Evolutionary conservation across 2,888 invertebrate species (phyloP).

Genomic region (Tipula helvola): DNA sequence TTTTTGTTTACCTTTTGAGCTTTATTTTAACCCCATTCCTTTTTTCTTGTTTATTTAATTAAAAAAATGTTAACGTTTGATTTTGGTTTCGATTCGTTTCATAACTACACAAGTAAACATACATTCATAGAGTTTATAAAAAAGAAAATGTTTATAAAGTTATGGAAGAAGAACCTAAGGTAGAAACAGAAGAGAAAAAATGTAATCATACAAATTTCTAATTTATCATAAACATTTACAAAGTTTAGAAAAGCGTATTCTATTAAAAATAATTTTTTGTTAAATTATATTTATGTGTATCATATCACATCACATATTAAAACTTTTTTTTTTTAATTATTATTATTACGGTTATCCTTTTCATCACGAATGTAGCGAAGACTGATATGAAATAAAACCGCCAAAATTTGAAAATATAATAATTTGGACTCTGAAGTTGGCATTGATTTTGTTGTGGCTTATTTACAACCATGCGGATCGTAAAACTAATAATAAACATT

Average conservation of each 20-base stretch:
- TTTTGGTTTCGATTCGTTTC: background rate
- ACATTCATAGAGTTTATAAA: background rate
- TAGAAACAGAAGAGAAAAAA: background rate
- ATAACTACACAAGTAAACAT: background rate
- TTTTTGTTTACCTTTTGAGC: background rate
- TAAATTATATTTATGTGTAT: too few relatives aligned
- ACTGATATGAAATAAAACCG: too few relatives aligned
- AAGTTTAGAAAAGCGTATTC: background rate
- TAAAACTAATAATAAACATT: too few relatives aligned
- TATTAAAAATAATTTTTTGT: background rate
- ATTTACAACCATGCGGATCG: too few relatives aligned
- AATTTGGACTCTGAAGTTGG: too few relatives aligned
- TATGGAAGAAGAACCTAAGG: background rate
- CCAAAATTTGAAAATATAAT: too few relatives aligned
- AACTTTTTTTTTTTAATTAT: too few relatives aligned
- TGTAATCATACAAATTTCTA: background rate
- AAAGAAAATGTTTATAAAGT: background rate
- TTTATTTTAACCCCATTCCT: background rate
- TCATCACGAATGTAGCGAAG: too few relatives aligned
- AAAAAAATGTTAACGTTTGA: background rate
- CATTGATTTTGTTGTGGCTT: too few relatives aligned
- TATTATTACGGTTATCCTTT: too few relatives aligned
- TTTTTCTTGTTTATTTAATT: background rate
- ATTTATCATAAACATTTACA: background rate
- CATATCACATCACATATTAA: too few relatives aligned